A percentile compares a stretch with the other conserved stretches of the same genome.
phyloP scores from a whole-genome alignment of 2,113 vertebrate genomes.

The Globicephala melas region DNA sequence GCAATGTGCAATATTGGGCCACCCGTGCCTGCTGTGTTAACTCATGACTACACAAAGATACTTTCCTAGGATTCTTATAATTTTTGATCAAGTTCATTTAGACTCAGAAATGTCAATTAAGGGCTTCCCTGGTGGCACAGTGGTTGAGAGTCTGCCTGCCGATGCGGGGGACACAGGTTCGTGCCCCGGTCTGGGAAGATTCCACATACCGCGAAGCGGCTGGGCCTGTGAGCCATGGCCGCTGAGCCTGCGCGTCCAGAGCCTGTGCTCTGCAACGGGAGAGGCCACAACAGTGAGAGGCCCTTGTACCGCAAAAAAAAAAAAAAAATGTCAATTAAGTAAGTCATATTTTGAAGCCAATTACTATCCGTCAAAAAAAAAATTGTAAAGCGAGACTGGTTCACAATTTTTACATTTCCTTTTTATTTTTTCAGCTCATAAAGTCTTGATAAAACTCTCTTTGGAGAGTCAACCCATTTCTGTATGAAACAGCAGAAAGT shows the following conservation, averaged over 20 bases:
- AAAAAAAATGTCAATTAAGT: too few relatives aligned
- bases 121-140: too few relatives aligned
- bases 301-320: too few relatives aligned
- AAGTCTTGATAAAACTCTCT: background rate
- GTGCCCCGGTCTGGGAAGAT: too few relatives aligned
- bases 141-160: too few relatives aligned
- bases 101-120: background rate
- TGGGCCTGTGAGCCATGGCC: too few relatives aligned
- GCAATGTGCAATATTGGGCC: background rate
- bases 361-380: background rate
- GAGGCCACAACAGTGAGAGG: too few relatives aligned
- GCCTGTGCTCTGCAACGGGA: too few relatives aligned
- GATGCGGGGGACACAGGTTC: too few relatives aligned
- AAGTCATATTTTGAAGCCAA: background rate
- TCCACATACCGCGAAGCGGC: rapidly evolving
- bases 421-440: background rate
- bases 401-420: background rate
- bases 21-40: background rate
- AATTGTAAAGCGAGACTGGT: background rate
- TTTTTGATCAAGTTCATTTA: background rate
- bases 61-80: background rate
- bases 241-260: too few relatives aligned
- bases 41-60: background rate
- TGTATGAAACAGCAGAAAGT: background rate
- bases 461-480: background rate